These are phyloP conservation scores for Acanthosepion lycidas DNA, from an alignment of 2,888 invertebrate species.

Conservation along the genomic window DNA sequence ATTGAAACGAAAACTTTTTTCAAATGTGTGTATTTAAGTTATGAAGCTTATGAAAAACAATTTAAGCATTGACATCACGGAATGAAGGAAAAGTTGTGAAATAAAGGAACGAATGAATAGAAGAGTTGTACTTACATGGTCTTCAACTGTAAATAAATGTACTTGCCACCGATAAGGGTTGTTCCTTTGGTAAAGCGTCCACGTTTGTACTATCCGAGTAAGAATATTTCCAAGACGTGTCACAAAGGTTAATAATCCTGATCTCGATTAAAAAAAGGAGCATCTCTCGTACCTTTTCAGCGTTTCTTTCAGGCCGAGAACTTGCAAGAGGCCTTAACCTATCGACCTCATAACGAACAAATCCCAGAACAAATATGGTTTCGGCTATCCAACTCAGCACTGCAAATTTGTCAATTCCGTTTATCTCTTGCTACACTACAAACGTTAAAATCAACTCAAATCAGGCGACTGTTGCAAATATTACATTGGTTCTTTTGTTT, in stretches of 20 bases:
- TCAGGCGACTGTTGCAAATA: not conserved
- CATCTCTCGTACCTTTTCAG: not conserved
- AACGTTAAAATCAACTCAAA: not conserved
- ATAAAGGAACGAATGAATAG: no score
- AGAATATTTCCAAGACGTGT: not conserved
- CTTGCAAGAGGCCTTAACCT: not conserved
- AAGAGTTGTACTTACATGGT: not conserved
- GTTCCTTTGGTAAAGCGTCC: not conserved
- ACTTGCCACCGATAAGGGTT: not conserved
- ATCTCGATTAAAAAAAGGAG: not conserved
- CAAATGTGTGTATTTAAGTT: no score
- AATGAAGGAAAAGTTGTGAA: no score
- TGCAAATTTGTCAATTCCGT: not conserved
- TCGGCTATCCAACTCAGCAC: not conserved
- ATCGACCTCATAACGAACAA: not conserved
- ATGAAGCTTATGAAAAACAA: no score
- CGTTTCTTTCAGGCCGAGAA: not conserved
- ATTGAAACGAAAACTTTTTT: no score
- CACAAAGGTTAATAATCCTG: not conserved
- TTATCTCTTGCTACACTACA: not conserved
- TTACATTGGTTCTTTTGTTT: not conserved
- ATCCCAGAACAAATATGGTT: not conserved
- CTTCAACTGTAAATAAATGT: not conserved
- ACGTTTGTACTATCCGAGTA: not conserved
- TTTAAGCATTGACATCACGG: no score